A percentile compares a stretch with the other conserved stretches of the same genome.
Conservation (phyloP, 1,140 invertebrate genomes). For the Drosophila kikkawai region DNA sequence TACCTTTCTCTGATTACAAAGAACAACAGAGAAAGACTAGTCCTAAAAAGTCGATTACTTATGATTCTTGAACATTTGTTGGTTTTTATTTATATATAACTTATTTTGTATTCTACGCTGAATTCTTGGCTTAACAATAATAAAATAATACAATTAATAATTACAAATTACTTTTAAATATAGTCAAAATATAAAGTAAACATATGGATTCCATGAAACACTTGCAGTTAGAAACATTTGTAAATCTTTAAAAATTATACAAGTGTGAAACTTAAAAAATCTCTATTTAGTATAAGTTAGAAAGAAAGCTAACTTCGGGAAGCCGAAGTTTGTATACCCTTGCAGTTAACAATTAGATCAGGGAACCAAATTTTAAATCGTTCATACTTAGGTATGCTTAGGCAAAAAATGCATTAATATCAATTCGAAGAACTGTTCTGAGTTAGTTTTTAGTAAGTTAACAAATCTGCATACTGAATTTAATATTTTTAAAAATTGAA, state of each 20-base stretch:
- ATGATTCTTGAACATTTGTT: neutral
- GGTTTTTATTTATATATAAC: neutral
- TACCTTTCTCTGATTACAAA: conserved; percentile 31
- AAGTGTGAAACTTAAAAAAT: neutral
- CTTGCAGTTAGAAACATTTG: neutral
- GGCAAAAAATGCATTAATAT: too few relatives aligned
- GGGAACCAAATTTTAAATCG: too few relatives aligned
- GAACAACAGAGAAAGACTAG: conserved; percentile 13
- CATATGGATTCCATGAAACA: neutral
- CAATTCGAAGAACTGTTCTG: too few relatives aligned
- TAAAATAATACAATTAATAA: neutral
- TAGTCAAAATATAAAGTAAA: neutral
- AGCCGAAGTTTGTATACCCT: too few relatives aligned
- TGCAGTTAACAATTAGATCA: too few relatives aligned
- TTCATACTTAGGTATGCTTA: too few relatives aligned
- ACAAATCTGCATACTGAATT: too few relatives aligned
- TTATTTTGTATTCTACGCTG: neutral
- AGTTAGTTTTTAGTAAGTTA: too few relatives aligned
- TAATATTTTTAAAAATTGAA: too few relatives aligned
- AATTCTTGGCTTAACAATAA: neutral
- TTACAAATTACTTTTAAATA: neutral
- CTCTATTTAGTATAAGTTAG: neutral
- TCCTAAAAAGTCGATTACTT: neutral
- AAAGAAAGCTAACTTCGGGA: too few relatives aligned
- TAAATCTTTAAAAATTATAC: neutral